These are phyloP conservation scores for Ifrita kowaldi DNA, from an alignment of 2,113 vertebrate species.

Conservation along the genomic window DNA sequence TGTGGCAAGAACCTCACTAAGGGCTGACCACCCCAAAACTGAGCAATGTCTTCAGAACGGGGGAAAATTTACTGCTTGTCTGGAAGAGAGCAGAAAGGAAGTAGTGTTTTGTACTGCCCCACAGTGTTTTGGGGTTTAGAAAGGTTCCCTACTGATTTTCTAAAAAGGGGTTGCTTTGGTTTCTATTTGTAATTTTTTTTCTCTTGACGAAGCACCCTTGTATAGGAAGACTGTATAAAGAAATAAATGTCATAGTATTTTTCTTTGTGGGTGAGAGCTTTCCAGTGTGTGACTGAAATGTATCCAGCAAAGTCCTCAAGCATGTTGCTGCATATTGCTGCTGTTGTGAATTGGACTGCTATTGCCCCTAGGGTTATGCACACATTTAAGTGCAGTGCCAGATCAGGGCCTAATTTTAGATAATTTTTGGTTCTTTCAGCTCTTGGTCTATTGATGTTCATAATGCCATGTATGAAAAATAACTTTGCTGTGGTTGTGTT, in stretches of 20 bases:
- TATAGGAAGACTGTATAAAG: not conserved
- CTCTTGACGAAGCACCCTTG: not conserved
- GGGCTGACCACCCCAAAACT: not conserved
- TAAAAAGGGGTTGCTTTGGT: not conserved
- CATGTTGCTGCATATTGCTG: not conserved
- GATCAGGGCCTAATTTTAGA: not conserved
- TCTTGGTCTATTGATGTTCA: not conserved
- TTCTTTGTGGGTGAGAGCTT: not conserved
- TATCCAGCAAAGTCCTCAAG: not conserved
- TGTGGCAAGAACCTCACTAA: not conserved
- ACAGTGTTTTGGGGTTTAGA: not conserved
- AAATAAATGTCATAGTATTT: not conserved
- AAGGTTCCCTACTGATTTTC: not conserved
- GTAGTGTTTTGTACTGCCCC: accelerated
- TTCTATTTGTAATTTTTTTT: not conserved
- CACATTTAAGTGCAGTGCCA: not conserved
- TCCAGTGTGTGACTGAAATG: not conserved
- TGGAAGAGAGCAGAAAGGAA: not conserved
- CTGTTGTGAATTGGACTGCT: not conserved
- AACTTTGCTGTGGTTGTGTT: not conserved
- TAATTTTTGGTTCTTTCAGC: not conserved
- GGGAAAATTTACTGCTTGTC: accelerated
- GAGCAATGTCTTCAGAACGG: not conserved
- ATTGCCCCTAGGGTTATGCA: not conserved
- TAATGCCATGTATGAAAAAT: not conserved